Percentiles rank a stretch among this genome's conserved stretches.
These are phyloP conservation scores for Brachionichthys hirsutus DNA, from an alignment of 2,113 vertebrate genomes.

Conservation along the genomic window DNA sequence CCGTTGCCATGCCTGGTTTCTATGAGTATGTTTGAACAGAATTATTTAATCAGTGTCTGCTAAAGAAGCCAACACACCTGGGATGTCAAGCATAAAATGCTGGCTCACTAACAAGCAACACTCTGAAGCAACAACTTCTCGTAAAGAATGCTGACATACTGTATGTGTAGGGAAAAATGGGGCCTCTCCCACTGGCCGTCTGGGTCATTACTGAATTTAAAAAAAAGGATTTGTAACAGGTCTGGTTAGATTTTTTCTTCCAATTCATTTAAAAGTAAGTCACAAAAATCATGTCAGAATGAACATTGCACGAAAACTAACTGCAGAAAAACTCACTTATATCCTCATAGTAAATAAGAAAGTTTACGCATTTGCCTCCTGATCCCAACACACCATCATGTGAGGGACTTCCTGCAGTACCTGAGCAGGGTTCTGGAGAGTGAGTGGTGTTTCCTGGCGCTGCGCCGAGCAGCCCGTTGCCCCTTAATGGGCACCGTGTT, in stretches of 20 bases:
- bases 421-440: constrained; percentile 95
- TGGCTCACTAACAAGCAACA: neutral
- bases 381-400: constrained; percentile 5
- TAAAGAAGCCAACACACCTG: neutral
- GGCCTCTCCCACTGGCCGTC: neutral
- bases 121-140: constrained; percentile 12
- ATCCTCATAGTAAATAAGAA: neutral
- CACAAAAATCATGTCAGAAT: neutral
- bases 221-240: constrained; percentile 9
- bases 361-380: neutral
- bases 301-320: neutral
- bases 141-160: constrained; percentile 11
- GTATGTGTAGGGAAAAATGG: constrained; percentile 17
- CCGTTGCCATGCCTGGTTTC: neutral
- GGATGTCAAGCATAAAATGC: neutral
- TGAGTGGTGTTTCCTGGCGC: constrained; percentile 86
- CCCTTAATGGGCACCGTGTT: constrained; percentile 91
- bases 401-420: constrained; percentile 74
- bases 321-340: neutral
- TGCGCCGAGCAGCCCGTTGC: constrained; percentile 83
- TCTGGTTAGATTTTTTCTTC: constrained; percentile 32
- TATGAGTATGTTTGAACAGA: constrained; percentile 21
- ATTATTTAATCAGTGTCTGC: constrained; percentile 13
- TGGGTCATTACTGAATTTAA: constrained; percentile 11
- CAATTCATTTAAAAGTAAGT: constrained; percentile 28